phyloP scores from a whole-genome alignment of 1,140 invertebrate species.

The Ostrea denselamellosa region DNA sequence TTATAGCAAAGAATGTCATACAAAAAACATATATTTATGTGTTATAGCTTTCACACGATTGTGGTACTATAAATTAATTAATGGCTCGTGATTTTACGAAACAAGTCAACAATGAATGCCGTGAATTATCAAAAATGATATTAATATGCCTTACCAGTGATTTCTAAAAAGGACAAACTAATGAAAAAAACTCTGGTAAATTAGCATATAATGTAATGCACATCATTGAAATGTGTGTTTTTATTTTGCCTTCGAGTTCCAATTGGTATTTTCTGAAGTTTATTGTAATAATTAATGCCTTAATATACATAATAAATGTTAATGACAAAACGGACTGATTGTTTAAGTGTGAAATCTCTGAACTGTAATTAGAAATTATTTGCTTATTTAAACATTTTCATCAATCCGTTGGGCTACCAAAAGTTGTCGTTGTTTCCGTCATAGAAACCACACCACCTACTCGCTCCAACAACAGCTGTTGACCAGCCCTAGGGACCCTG shows the following conservation, averaged over 20 bases:
- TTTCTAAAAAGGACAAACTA: neutral
- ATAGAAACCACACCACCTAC: neutral
- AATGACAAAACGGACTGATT: neutral
- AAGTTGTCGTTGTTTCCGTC: neutral
- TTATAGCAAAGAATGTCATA: too few species aligned
- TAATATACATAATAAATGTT: constrained; percentile 34
- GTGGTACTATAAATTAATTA: too few species aligned
- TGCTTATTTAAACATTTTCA: neutral
- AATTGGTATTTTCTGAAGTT: constrained; percentile 4
- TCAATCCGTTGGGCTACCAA: neutral
- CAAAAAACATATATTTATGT: too few species aligned
- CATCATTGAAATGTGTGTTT: neutral
- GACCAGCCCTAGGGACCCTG: neutral
- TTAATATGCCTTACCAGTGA: neutral
- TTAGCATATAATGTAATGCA: neutral
- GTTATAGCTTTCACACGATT: too few species aligned
- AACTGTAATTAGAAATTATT: neutral
- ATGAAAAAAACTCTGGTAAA: neutral
- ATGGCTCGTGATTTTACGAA: too few species aligned
- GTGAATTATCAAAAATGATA: neutral
- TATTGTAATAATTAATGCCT: neutral
- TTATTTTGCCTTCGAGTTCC: constrained; percentile 17
- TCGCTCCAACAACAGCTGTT: neutral
- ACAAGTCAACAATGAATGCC: neutral
- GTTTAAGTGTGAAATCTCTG: neutral